Percentiles rank a stretch among this genome's conserved stretches.
phyloP scores from a whole-genome alignment of 2,888 invertebrate species.

The Cosmorhoe ocellata region DNA sequence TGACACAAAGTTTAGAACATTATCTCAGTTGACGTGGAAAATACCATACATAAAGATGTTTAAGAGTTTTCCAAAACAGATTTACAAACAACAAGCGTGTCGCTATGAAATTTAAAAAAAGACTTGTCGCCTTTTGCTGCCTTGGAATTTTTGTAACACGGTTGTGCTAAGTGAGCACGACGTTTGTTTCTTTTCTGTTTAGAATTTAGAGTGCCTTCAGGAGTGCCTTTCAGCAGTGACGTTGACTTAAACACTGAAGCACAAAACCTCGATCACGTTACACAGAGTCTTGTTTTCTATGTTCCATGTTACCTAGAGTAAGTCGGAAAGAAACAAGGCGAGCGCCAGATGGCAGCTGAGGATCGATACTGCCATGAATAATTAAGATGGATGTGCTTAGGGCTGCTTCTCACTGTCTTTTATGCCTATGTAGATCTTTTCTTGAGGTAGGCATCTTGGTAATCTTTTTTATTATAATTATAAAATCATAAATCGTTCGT shows the following conservation, averaged over 20 bases:
- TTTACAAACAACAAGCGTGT: too few relatives aligned
- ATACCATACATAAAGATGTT: too few relatives aligned
- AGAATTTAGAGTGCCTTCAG: not conserved
- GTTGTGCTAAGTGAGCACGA: too few relatives aligned
- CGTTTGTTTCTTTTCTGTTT: too few relatives aligned
- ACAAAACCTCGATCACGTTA: not conserved
- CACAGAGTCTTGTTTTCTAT: slow-evolving; percentile 3
- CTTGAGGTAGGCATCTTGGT: too few relatives aligned
- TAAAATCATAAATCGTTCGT: too few relatives aligned
- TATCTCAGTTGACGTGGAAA: not conserved
- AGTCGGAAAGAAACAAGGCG: slow-evolving; percentile 38
- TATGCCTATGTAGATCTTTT: slow-evolving; percentile 10
- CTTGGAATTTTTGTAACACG: too few relatives aligned
- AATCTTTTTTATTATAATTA: too few relatives aligned
- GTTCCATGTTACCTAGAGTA: slow-evolving; percentile 12
- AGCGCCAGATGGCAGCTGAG: slow-evolving; percentile 50
- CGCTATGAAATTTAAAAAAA: too few relatives aligned
- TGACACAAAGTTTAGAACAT: too few relatives aligned
- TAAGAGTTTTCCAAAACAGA: too few relatives aligned
- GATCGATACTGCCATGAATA: slow-evolving; percentile 71
- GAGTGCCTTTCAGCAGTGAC: not conserved
- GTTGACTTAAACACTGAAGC: not conserved
- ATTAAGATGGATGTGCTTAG: slow-evolving; percentile 66
- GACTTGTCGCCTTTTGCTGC: too few relatives aligned
- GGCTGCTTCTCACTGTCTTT: slow-evolving; percentile 32